A percentile compares a stretch with the other conserved stretches of the same genome.
Evolutionary conservation across 2,888 invertebrate genomes (phyloP).

Genomic region (Drosophila bunnanda): DNA sequence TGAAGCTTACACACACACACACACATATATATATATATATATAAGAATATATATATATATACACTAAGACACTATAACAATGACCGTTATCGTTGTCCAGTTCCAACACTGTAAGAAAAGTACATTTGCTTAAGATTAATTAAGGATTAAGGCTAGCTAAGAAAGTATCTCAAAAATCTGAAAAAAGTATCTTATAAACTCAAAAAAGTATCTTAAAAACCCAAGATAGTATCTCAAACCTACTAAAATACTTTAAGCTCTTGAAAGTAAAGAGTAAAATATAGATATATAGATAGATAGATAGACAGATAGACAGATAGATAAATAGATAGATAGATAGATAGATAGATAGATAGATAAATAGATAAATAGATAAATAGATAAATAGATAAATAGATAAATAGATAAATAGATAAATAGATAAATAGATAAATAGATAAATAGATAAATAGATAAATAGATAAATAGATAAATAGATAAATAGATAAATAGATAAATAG

Average conservation of each 20-base stretch:
- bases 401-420: background rate
- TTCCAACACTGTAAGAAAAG: conserved; percentile 14
- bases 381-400: too few species aligned
- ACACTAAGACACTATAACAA: conserved; percentile 14
- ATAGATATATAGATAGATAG: too few species aligned
- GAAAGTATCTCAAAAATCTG: background rate
- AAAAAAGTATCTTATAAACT: background rate
- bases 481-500: background rate
- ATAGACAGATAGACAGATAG: too few species aligned
- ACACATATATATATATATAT: conserved; percentile 22
- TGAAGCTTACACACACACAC: conserved; percentile 19
- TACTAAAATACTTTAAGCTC: background rate
- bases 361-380: background rate
- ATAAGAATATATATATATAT: background rate
- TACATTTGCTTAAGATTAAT: background rate
- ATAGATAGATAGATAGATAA: too few species aligned
- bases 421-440: too few species aligned
- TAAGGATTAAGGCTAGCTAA: background rate
- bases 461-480: too few species aligned
- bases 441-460: too few species aligned
- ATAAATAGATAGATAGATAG: too few species aligned
- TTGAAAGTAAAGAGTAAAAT: background rate
- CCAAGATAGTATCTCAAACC: background rate
- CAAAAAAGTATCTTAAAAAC: background rate
- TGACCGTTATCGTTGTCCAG: conserved; percentile 37